Base-by-base conservation (phyloP, 1,140 invertebrate species). In the Zelostemma sp. region DNA sequence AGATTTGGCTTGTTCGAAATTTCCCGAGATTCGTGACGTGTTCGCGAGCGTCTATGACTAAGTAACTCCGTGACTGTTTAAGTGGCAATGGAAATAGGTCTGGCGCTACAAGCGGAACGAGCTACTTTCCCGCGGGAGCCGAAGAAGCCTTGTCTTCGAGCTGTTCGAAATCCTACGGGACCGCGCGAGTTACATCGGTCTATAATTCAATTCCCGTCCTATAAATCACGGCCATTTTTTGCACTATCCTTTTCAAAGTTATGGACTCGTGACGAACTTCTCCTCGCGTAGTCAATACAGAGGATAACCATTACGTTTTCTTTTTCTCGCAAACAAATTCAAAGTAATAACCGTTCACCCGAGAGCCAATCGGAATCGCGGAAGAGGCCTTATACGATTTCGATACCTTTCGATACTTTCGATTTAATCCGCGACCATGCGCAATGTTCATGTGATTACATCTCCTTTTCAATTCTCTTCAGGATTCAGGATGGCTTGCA, bases 171-270 rank as follows among this genome's bases (percentile, higher is more conserved):
- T 21, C 68, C 68, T 57, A n/a, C 57, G 72, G 62, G 68, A 71
- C 55, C 19, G 25, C 65, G 63, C 65, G 59, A 71, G 57, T 74
- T 68, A 70, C 63, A 59, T 61, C 63, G 68, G 62, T 71, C 68
- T 71, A 71, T 68, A 74, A 74, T 74, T 74, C 61, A 74, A 71
- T 74, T 71, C 68, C 43, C 50, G 57, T 58, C 61, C 53, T 45
- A 55, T 50, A 49, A 48, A 35, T 56, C 61, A 53, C 51, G 54
- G 49, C 50, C 40, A 50, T 46, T 18, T 56, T 51, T 25, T 9
- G 0, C 53, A 38, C 54, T 68, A 72, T 66, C 70, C 65, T 72
- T 12, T 25, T n/a, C 25, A 8, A 28, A 28, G 8, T 28, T 28
- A 28, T 56, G 59, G 48, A 48, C 49, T 16, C n/a, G 47, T 64